Percentiles rank a stretch among this genome's conserved stretches.
Conservation (phyloP, 2,797 vertebrate genomes). For the Muraenolepis orangiensis region DNA sequence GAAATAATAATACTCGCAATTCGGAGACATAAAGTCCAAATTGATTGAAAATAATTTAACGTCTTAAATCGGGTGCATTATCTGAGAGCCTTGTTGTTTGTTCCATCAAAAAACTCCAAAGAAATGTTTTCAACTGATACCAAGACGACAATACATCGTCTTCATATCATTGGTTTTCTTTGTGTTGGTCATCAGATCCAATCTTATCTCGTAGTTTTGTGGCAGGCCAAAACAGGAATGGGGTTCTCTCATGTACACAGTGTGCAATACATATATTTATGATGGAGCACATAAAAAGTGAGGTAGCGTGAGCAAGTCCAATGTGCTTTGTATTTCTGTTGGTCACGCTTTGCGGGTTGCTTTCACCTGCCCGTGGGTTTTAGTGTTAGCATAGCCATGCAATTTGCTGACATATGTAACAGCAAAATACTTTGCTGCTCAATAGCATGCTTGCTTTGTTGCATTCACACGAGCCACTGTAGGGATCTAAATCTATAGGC, state of each 20-base stretch:
- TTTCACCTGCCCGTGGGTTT: background rate
- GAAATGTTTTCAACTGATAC: no score
- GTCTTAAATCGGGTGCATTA: no score
- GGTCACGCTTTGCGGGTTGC: background rate
- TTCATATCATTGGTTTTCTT: no score
- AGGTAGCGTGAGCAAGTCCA: background rate
- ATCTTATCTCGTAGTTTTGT: background rate
- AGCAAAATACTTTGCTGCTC: slow-evolving; percentile 23
- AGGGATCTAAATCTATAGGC: no score
- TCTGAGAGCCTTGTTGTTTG: no score
- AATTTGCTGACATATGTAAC: no score
- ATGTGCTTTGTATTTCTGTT: background rate
- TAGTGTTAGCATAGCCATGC: background rate
- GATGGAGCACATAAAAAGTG: background rate
- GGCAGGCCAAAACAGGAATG: background rate
- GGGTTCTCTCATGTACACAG: background rate
- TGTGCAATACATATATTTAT: background rate
- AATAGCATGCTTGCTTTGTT: slow-evolving; percentile 56
- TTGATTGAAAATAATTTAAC: no score
- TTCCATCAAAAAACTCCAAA: no score
- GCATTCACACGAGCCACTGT: slow-evolving; percentile 49
- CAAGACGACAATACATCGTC: no score
- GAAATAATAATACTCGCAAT: no score
- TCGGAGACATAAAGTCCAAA: no score
- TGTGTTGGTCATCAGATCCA: no score